Evolutionary conservation across 2,797 vertebrate genomes (phyloP).

Genomic region (Diplodus sargus): DNA sequence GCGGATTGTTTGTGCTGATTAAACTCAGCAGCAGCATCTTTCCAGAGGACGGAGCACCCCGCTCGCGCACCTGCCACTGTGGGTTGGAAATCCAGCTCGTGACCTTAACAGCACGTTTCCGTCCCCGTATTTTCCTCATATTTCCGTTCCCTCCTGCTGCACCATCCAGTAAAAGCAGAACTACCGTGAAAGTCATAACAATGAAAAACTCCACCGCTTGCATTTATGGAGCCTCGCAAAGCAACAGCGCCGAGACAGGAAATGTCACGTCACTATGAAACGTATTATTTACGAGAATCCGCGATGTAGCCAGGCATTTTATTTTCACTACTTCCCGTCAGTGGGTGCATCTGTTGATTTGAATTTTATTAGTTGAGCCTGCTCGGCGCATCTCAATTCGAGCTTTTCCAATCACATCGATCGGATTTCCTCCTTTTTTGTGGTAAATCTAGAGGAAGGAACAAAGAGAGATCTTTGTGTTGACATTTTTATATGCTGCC

Average conservation of each 20-base stretch:
- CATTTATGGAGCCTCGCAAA: constrained; percentile 43
- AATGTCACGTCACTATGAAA: constrained; percentile 32
- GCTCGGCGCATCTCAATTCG: constrained; percentile 16
- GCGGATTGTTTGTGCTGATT: constrained; percentile 36
- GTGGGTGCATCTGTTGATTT: constrained; percentile 41
- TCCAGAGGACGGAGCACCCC: constrained; percentile 7
- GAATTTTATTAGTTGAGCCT: constrained; percentile 39
- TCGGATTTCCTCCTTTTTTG: not conserved
- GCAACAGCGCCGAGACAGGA: constrained; percentile 27
- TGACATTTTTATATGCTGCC: not conserved
- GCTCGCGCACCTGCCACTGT: not conserved
- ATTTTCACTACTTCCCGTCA: constrained; percentile 49
- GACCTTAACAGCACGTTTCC: not conserved
- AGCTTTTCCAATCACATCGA: constrained; percentile 8
- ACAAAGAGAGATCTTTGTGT: not conserved
- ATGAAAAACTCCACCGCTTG: constrained; percentile 35
- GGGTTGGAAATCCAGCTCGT: constrained; percentile 30
- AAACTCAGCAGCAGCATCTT: constrained; percentile 14
- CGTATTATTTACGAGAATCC: constrained; percentile 54
- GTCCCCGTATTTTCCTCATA: constrained; percentile 3
- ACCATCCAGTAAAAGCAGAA: constrained; percentile 46
- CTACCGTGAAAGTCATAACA: constrained; percentile 45
- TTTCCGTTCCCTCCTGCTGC: constrained; percentile 10
- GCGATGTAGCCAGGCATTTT: constrained; percentile 46
- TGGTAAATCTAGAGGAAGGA: constrained; percentile 13